Evolutionary conservation across 1,140 invertebrate species (phyloP).

Genomic region (Papilio xuthus): DNA sequence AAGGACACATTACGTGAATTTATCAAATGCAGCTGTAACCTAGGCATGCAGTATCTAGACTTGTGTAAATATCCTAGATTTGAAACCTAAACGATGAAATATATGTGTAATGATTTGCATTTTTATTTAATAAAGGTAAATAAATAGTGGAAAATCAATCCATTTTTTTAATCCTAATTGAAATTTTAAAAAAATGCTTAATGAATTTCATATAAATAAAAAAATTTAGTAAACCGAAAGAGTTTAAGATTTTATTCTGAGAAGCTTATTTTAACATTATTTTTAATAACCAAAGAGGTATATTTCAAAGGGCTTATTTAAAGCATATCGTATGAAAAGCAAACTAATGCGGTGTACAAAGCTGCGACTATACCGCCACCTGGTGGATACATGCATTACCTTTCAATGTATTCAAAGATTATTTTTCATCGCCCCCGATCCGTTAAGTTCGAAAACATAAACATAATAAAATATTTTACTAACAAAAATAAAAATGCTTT

Average conservation of each 20-base stretch:
- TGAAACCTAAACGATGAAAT: not conserved
- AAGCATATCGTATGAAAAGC: slow-evolving; percentile 5
- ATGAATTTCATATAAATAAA: too few relatives aligned
- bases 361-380: not conserved
- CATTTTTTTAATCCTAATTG: too few relatives aligned
- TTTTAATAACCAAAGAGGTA: not conserved
- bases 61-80: not conserved
- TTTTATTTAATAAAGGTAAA: too few relatives aligned
- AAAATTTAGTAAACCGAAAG: too few relatives aligned
- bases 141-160: not conserved
- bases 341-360: slow-evolving; percentile 19
- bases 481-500: not conserved
- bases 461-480: not conserved
- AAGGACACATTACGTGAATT: slow-evolving; percentile 4
- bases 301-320: not conserved
- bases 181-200: too few relatives aligned
- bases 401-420: not conserved
- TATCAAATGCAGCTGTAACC: not conserved
- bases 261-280: not conserved
- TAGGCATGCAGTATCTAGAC: not conserved
- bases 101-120: too few relatives aligned
- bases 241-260: too few relatives aligned
- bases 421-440: not conserved
- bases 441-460: not conserved
- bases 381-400: not conserved